Evolutionary conservation across 2,888 invertebrate genomes (phyloP).

Genomic region (Psylliodes chrysocephalus): DNA sequence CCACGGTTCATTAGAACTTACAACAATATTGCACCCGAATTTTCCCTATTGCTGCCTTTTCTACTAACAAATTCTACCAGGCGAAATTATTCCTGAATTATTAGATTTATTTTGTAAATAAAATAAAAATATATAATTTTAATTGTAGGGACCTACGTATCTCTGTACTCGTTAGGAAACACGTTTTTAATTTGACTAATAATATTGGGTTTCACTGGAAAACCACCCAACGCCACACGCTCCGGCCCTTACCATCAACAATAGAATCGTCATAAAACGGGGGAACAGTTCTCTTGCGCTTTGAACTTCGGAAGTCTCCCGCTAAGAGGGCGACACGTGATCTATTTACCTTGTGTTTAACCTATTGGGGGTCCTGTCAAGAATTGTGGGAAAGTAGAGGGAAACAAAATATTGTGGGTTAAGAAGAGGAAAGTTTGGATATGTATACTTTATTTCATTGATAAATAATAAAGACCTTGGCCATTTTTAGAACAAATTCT

Average conservation of each 20-base stretch:
- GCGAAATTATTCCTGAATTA: too few relatives aligned
- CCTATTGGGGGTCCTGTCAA: constrained; percentile 41
- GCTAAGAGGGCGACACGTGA: constrained; percentile 51
- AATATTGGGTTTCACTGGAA: constrained; percentile 43
- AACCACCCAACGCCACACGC: constrained; percentile 37
- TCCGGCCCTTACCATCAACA: constrained; percentile 34
- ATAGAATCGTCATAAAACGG: constrained; percentile 17
- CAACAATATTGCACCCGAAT: too few relatives aligned
- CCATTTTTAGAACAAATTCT: too few relatives aligned
- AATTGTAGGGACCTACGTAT: too few relatives aligned
- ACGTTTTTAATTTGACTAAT: constrained; percentile 49
- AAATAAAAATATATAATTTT: too few relatives aligned
- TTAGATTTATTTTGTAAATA: too few relatives aligned
- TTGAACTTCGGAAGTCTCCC: constrained; percentile 36
- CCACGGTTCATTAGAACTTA: too few relatives aligned
- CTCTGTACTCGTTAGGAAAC: constrained; percentile 12
- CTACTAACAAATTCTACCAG: too few relatives aligned
- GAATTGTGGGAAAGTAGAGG: constrained; percentile 38
- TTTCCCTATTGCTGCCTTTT: too few relatives aligned
- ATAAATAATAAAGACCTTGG: too few relatives aligned
- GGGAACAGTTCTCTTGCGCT: constrained; percentile 20
- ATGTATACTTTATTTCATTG: too few relatives aligned
- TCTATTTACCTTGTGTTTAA: constrained; percentile 44
- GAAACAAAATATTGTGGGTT: not conserved
- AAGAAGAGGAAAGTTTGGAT: too few relatives aligned